Conservation (phyloP, 2,888 invertebrate genomes). For the Drosophila villosipedis region DNA sequence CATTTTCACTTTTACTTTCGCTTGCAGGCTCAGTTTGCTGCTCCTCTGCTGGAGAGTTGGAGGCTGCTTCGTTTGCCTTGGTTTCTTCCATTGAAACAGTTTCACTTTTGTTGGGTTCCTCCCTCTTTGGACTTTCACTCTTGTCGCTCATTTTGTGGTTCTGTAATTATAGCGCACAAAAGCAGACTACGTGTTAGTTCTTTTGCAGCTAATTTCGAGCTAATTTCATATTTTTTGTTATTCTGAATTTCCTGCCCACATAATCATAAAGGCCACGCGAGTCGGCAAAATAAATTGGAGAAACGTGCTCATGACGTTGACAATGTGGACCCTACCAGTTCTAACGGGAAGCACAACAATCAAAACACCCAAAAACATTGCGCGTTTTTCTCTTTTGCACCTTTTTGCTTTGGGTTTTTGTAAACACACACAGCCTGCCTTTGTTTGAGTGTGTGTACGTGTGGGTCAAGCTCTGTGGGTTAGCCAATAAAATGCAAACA, state of each 20-base stretch:
- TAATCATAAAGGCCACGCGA: conserved; percentile 50
- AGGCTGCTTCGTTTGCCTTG: conserved; percentile 22
- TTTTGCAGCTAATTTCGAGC: conserved; percentile 69
- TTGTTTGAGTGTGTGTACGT: conserved; percentile 19
- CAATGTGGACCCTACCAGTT: conserved; percentile 53
- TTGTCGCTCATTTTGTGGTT: conserved; percentile 48
- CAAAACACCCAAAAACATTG: conserved; percentile 42
- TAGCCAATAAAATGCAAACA: conserved; percentile 64
- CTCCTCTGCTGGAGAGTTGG: conserved; percentile 12
- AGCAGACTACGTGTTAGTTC: conserved; percentile 66
- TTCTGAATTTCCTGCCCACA: conserved; percentile 42
- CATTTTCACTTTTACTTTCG: conserved; percentile 4
- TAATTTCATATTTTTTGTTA: conserved; percentile 70
- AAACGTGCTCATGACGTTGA: conserved; percentile 77
- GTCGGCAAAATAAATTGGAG: conserved; percentile 64
- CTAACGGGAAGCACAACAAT: conserved; percentile 25
- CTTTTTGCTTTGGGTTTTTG: conserved; percentile 40
- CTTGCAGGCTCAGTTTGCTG: conserved; percentile 8
- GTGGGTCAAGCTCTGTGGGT: conserved; percentile 54
- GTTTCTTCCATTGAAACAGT: conserved; percentile 22
- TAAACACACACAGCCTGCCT: conserved; percentile 34
- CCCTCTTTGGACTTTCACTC: conserved; percentile 19
- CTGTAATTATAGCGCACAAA: conserved; percentile 69
- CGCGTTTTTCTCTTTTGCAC: conserved; percentile 32
- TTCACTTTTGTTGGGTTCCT: conserved; percentile 13